Evolutionary conservation across 2,113 vertebrate genomes (phyloP).

Genomic region (Leptobrachium leishanense): DNA sequence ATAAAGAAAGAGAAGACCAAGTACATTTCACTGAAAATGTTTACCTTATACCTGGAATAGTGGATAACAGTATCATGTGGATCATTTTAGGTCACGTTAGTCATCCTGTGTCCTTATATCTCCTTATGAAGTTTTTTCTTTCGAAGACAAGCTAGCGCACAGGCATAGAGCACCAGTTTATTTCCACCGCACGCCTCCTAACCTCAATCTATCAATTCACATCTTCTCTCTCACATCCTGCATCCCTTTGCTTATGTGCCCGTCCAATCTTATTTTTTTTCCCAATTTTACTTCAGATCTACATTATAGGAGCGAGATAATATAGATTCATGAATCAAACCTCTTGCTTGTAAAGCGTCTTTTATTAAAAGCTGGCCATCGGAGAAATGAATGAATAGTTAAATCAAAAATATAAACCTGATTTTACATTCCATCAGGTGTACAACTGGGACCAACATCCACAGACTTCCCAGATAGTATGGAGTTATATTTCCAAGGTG

Average conservation of each 20-base stretch:
- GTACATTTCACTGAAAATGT: too few relatives aligned
- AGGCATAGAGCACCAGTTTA: neutral
- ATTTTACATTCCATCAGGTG: too few relatives aligned
- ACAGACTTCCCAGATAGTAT: too few relatives aligned
- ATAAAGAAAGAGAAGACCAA: too few relatives aligned
- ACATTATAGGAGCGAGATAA: neutral
- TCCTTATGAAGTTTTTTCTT: slow-evolving; percentile 27
- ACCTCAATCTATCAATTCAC: slow-evolving; percentile 46
- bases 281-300: neutral
- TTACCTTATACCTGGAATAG: neutral
- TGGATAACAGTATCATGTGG: neutral
- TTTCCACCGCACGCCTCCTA: slow-evolving; percentile 26
- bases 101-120: slow-evolving; percentile 36
- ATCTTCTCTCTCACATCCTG: slow-evolving; percentile 33
- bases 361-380: too few relatives aligned
- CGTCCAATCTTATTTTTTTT: neutral
- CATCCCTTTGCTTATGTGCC: neutral
- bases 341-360: neutral
- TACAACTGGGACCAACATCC: too few relatives aligned
- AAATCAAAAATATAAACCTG: too few relatives aligned
- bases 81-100: slow-evolving; percentile 31
- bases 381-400: too few relatives aligned
- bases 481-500: too few relatives aligned
- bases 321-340: neutral
- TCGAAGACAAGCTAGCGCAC: slow-evolving; percentile 13